phyloP scores from a whole-genome alignment of 2,888 invertebrate species.

The Catocala sponsa region DNA sequence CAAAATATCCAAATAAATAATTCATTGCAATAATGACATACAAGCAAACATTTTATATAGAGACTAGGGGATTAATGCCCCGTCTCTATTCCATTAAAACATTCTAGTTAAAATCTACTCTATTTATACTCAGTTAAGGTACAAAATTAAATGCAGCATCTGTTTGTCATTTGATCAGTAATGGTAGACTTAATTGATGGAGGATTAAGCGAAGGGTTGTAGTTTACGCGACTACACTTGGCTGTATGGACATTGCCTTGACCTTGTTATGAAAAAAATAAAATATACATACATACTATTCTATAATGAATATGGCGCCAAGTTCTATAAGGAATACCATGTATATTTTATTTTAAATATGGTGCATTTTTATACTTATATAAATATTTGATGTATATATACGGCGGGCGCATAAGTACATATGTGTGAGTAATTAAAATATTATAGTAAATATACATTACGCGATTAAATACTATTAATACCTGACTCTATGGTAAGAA shows the following conservation, averaged over 20 bases:
- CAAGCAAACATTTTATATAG: constrained; percentile 18
- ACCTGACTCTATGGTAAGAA: no score
- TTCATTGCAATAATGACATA: neutral
- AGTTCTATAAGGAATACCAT: no score
- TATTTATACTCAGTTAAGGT: fast-evolving
- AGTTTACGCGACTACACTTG: neutral
- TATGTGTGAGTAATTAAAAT: no score
- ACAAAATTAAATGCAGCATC: constrained; percentile 2
- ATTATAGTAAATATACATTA: no score
- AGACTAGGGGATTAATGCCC: constrained; percentile 20
- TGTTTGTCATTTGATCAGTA: constrained; percentile 28
- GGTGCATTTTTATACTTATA: no score
- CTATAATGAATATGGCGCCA: no score
- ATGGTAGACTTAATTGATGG: constrained; percentile 26
- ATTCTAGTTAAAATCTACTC: constrained; percentile 11
- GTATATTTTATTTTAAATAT: no score
- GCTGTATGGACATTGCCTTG: neutral
- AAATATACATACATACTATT: no score
- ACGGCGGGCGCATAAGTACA: no score
- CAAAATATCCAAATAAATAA: no score
- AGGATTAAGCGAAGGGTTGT: constrained; percentile 7
- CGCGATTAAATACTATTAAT: no score
- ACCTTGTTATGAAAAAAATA: constrained; percentile 4
- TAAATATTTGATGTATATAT: no score
- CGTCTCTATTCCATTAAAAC: constrained; percentile 20